Base-by-base conservation (phyloP, 2,113 vertebrate genomes). In the Colius striatus region DNA sequence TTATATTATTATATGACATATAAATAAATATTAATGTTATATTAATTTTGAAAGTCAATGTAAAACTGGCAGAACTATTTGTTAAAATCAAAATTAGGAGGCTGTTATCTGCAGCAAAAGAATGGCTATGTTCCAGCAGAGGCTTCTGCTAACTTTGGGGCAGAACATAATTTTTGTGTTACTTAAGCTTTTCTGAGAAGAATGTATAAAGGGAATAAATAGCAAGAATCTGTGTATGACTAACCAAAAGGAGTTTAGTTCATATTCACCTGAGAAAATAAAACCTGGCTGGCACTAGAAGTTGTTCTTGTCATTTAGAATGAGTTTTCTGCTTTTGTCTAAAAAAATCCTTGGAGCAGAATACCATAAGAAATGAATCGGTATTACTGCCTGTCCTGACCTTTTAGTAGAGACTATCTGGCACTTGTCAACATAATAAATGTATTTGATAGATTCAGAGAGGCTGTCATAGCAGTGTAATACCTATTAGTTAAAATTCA, bases 401-500 rank as follows among this genome's bases (percentile, higher is more conserved):
- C 72, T 75, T 95, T 82, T 45, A 87, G 63, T 18, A 87, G 66
- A 81, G 36, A 30, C 45, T 83, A 20, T 94, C 53, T 94, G 73
- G 43, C 43, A 53, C 26, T 41, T 94, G 53, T 78, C 74, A 90
- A 96, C 38, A 26, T 8, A 20, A 22, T 54, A 63, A 63, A 62
- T 89, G 67, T 78, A 84, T 88, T 30, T 1, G 6, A 18, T 77
- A 78, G 60, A 70, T 84, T 77, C 53, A 85, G 14, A 41, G 13
- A 75, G 82, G 81, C 85, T 94, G 63, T 50, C 30, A 5, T 77
- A 75, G 34, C 70, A 86, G 41, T 77, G 34, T 41, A 65, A 79
- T 87, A 68, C 60, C 51, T n/a, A n/a, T n/a, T n/a, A n/a, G 68
- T 95, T 96, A 95, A 94, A 97, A 95, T 94, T 53, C 90, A 63